Evolutionary conservation across 2,797 vertebrate species (phyloP), one percentile per base, ranked within the genome.

Genomic region (Myotis findleyi): DNA sequence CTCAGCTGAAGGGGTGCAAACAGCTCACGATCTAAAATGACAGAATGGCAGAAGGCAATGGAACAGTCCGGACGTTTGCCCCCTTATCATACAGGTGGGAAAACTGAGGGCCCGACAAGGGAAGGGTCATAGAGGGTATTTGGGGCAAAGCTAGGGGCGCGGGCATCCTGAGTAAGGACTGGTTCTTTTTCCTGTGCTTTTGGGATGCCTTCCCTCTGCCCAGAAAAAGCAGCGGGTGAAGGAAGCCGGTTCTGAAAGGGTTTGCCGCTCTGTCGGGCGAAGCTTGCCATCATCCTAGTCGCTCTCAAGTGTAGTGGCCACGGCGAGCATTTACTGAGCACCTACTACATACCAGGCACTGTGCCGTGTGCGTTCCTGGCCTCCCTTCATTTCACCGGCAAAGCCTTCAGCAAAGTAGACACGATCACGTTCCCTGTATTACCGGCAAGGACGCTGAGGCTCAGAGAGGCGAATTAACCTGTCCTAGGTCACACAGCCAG

Each of bases 1-100:
- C n/a, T 51, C 0, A 1, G 51, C 44, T 0, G 30, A 44, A 66
- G n/a, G 27, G 41, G 53, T 3, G 2, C 7, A 33, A 51, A 33
- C 6, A 13, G 25, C 49, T 21, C 8, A 14, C 0, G 0, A 1
- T 81, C 27, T 38, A 12, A 59, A 23, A 11, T 13, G 59, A 73
- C 30, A 47, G 55, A 41, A 14, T 0, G n/a, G 38, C n/a, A 13
- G 57, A 33, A n/a, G 25, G 71, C 68, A 10, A 36, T 13, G 82
- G 27, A 57, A 36, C 1, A 1, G 33, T n/a, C 80, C 4, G n/a
- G 38, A 64, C 8, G 30, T 64, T n/a, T 30, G 36, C 36, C 30
- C 11, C 8, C 47, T 49, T 7, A 11, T 36, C 62, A 47, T 13
- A 13, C 27, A 44, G 87, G 38, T 10, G 18, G 91, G 82, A 14